These are phyloP conservation scores for Danio kyathit DNA, from an alignment of 2,797 vertebrate genomes.

Conservation along the genomic window DNA sequence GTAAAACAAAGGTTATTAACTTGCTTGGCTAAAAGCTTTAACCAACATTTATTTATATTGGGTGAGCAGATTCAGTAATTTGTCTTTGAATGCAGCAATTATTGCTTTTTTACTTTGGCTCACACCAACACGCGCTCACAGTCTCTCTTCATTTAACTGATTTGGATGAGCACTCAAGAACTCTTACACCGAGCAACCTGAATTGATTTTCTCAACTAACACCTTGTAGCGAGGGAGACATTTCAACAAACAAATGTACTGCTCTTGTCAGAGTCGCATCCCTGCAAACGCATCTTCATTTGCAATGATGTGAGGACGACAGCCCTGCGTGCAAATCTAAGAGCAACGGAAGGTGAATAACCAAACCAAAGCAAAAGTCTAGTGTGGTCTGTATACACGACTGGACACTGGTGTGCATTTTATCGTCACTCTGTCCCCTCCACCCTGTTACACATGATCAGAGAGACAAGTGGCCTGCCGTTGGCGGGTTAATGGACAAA, in stretches of 20 bases:
- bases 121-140: constrained; percentile 14
- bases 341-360: neutral
- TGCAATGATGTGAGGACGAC: constrained; percentile 27
- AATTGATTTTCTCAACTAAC: constrained; percentile 47
- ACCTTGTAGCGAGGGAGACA: constrained; percentile 28
- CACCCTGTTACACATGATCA: constrained; percentile 66
- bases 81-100: constrained; percentile 17
- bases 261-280: constrained; percentile 45
- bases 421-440: constrained; percentile 34
- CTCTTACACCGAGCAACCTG: constrained; percentile 30
- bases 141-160: constrained; percentile 47
- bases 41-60: constrained; percentile 45
- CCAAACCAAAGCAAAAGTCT: constrained; percentile 48
- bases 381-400: neutral
- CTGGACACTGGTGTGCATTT: constrained; percentile 50
- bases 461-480: constrained; percentile 57
- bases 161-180: constrained; percentile 54
- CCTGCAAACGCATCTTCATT: constrained; percentile 37
- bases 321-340: constrained; percentile 35
- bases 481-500: constrained; percentile 62
- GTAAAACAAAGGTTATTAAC: constrained; percentile 48
- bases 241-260: constrained; percentile 47
- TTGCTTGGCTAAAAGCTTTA: constrained; percentile 35
- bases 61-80: constrained; percentile 52
- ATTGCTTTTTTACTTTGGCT: constrained; percentile 36